These are phyloP conservation scores for Pollenia griseotomentosa DNA, from an alignment of 2,888 invertebrate genomes.

Conservation along the genomic window DNA sequence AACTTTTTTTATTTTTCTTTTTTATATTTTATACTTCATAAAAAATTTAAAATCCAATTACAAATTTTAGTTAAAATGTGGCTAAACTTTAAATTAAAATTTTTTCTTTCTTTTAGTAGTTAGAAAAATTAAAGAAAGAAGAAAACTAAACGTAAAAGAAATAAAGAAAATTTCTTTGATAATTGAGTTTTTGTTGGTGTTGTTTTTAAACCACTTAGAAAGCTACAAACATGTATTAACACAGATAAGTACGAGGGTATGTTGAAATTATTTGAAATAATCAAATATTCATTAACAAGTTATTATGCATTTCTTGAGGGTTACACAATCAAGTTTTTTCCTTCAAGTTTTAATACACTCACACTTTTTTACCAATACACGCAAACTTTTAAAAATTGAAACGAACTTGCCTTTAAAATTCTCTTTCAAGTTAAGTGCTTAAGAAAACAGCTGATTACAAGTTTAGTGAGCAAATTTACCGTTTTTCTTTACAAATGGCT, in stretches of 20 bases:
- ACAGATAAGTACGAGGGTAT: background rate
- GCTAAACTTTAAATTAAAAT: slow-evolving; percentile 57
- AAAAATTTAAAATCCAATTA: slow-evolving; percentile 64
- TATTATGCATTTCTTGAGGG: too few species aligned
- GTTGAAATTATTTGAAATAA: background rate
- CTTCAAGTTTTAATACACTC: too few species aligned
- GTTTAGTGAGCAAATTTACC: too few species aligned
- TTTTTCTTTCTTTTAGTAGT: slow-evolving; percentile 24
- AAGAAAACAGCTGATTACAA: too few species aligned
- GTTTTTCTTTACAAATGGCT: too few species aligned
- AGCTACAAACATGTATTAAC: slow-evolving; percentile 6
- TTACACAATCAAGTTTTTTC: too few species aligned
- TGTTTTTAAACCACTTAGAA: background rate
- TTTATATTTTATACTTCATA: background rate
- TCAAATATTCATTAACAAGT: background rate
- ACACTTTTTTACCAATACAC: too few species aligned
- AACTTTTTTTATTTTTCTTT: background rate
- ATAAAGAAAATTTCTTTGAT: slow-evolving; percentile 36
- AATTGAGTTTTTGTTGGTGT: slow-evolving; percentile 47
- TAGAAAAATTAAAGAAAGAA: background rate
- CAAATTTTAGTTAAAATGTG: slow-evolving; percentile 54
- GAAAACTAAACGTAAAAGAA: background rate
- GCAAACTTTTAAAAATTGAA: too few species aligned
- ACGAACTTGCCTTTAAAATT: too few species aligned
- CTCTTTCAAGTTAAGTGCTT: too few species aligned